Conservation (phyloP, 2,113 vertebrate genomes). For the Oreocharis arfaki region DNA sequence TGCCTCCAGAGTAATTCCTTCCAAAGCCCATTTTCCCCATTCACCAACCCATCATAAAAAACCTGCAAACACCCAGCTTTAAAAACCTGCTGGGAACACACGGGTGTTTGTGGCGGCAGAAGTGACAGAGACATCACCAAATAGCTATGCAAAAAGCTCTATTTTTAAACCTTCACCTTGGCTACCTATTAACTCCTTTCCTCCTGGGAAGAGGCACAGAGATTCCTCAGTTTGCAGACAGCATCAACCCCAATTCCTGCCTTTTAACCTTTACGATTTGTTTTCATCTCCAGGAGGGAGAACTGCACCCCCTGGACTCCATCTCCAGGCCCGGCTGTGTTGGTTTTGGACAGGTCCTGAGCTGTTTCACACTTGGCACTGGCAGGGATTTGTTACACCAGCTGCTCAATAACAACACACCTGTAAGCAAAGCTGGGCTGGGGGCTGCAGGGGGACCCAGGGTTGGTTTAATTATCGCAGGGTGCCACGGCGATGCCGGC, state of each 20-base stretch:
- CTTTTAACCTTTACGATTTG: constrained; percentile 63
- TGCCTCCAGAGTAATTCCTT: constrained; percentile 8
- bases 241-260: neutral
- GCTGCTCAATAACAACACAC: constrained; percentile 76
- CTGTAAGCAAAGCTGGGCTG: constrained; percentile 46
- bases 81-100: neutral
- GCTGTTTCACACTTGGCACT: constrained; percentile 43
- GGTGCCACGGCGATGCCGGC: constrained; percentile 44
- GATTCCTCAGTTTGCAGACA: constrained; percentile 29
- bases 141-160: constrained; percentile 40
- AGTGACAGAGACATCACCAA: constrained; percentile 46
- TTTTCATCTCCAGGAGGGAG: constrained; percentile 63
- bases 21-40: neutral
- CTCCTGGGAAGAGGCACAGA: constrained; percentile 21
- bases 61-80: neutral
- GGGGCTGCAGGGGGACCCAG: constrained; percentile 16
- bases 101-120: neutral
- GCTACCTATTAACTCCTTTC: constrained; percentile 43
- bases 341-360: constrained; percentile 60
- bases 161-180: constrained; percentile 49
- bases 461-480: constrained; percentile 43
- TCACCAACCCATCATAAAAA: neutral
- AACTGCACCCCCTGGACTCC: constrained; percentile 34
- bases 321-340: constrained; percentile 34
- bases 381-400: constrained; percentile 69